These are phyloP conservation scores for Mus minutoides DNA, from an alignment of 2,797 vertebrate species.

Conservation along the genomic window DNA sequence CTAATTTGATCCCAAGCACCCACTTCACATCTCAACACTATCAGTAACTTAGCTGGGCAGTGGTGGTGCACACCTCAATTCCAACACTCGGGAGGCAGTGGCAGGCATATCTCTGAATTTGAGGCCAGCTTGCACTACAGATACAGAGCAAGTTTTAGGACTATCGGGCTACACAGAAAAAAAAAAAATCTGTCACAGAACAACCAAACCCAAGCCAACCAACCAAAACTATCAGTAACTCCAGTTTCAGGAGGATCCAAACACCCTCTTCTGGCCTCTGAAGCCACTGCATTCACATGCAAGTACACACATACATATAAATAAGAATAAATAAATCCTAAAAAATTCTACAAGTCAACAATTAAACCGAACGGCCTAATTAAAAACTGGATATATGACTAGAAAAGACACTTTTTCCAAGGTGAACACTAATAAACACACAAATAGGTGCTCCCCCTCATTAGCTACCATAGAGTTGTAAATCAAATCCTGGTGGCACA, in stretches of 20 bases:
- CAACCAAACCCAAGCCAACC: not conserved
- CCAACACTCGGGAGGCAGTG: no score
- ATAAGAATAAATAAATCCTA: not conserved
- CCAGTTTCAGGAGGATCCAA: not conserved
- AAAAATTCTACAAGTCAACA: not conserved
- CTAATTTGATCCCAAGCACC: not conserved
- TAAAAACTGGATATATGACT: not conserved
- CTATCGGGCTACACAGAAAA: not conserved
- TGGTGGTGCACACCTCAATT: not conserved
- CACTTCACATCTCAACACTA: not conserved
- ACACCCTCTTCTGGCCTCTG: not conserved
- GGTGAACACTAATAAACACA: not conserved
- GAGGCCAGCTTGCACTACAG: not conserved
- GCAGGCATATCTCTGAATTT: not conserved
- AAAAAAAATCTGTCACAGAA: not conserved
- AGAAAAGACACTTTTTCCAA: not conserved
- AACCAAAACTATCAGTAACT: not conserved
- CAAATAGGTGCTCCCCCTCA: not conserved
- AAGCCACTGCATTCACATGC: not conserved
- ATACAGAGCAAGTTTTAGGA: not conserved
- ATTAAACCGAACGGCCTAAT: not conserved
- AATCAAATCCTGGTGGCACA: not conserved
- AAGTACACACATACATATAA: not conserved
- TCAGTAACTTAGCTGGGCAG: not conserved
- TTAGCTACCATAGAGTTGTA: not conserved